A percentile compares a stretch with the other conserved stretches of the same genome.
Conservation (phyloP, 1,140 invertebrate species). For the Physella acuta region DNA sequence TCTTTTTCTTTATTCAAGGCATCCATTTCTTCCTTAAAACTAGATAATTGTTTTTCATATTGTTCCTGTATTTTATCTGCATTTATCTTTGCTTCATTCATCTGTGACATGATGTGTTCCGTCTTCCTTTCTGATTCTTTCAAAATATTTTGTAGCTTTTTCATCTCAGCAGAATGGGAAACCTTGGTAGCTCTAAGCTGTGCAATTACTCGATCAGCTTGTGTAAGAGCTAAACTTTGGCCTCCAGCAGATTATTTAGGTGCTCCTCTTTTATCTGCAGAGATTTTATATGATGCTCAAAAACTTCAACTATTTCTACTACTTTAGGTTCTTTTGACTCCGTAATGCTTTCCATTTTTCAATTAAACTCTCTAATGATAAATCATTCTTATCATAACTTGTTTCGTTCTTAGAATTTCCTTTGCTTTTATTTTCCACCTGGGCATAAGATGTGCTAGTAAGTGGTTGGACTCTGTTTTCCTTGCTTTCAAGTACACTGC, state of each 20-base stretch:
- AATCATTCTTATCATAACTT: neutral
- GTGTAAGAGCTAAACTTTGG: constrained; percentile 54
- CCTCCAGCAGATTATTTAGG: constrained; percentile 57
- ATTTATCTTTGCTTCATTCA: constrained; percentile 44
- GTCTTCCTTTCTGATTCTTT: constrained; percentile 48
- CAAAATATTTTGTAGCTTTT: constrained; percentile 49
- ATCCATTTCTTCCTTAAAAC: constrained; percentile 33
- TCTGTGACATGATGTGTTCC: constrained; percentile 43
- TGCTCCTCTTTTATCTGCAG: constrained; percentile 59
- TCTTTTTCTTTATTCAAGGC: neutral
- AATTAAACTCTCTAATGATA: constrained; percentile 6
- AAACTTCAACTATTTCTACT: constrained; percentile 58
- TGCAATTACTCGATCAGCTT: constrained; percentile 56
- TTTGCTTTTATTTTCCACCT: neutral
- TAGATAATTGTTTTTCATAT: constrained; percentile 28
- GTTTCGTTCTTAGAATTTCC: neutral
- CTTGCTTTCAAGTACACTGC: neutral
- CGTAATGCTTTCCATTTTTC: constrained; percentile 13
- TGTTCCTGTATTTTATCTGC: constrained; percentile 9
- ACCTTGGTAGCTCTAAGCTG: constrained; percentile 54
- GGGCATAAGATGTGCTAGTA: neutral
- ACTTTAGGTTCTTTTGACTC: constrained; percentile 52
- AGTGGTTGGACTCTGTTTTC: neutral
- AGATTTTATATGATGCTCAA: constrained; percentile 57
- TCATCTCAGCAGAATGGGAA: constrained; percentile 55